A percentile compares a stretch with the other conserved stretches of the same genome.
phyloP scores from a whole-genome alignment of 2,113 vertebrate species.

The Prunella himalayana region DNA sequence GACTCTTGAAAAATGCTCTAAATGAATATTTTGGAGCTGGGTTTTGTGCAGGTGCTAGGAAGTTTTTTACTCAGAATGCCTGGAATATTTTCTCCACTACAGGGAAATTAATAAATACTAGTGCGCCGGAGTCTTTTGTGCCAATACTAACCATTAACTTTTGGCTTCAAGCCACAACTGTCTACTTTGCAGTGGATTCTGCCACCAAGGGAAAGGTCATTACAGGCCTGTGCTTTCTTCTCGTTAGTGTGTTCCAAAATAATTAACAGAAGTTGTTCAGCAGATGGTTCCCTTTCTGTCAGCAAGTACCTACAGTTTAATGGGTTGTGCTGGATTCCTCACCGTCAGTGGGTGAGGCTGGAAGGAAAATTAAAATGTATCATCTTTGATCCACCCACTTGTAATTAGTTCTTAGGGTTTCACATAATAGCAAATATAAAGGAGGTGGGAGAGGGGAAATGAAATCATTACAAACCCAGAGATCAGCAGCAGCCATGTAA shows the following conservation, averaged over 20 bases:
- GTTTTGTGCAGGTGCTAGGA: conserved; percentile 78
- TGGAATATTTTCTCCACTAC: conserved; percentile 77
- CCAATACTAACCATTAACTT: conserved; percentile 80
- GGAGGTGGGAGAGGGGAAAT: conserved; percentile 65
- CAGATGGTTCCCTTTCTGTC: conserved; percentile 83
- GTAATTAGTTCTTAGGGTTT: conserved; percentile 75
- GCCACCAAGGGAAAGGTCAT: conserved; percentile 78
- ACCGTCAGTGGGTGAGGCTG: conserved; percentile 74
- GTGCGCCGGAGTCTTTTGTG: conserved; percentile 62
- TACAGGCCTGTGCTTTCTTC: conserved; percentile 71
- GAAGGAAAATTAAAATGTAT: conserved; percentile 75
- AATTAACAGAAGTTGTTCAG: conserved; percentile 79
- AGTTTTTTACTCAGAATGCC: conserved; percentile 74
- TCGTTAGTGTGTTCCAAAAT: conserved; percentile 70
- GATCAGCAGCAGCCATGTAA: conserved; percentile 34
- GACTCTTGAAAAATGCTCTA: conserved; percentile 65
- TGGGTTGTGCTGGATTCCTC: conserved; percentile 73
- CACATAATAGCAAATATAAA: conserved; percentile 66
- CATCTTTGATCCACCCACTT: conserved; percentile 77
- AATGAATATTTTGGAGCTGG: conserved; percentile 72
- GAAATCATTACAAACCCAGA: conserved; percentile 62
- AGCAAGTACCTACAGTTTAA: conserved; percentile 76
- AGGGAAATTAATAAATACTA: conserved; percentile 75
- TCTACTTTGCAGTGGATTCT: conserved; percentile 74
- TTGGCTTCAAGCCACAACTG: conserved; percentile 70